Conservation (phyloP, 2,113 vertebrate species). For the Naja naja region DNA sequence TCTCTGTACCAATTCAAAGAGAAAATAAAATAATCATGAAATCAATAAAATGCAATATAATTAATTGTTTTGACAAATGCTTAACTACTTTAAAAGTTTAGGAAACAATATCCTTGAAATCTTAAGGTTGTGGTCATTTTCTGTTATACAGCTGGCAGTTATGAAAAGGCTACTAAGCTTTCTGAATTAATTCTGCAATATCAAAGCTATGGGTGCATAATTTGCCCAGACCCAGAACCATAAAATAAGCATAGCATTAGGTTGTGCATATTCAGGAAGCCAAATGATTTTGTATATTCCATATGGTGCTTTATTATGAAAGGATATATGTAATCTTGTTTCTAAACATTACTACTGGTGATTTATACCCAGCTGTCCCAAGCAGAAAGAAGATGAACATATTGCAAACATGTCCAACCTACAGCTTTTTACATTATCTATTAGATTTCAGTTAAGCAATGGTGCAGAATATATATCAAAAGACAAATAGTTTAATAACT, state of each 20-base stretch:
- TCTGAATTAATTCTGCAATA: rapidly evolving
- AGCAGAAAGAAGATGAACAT: background rate
- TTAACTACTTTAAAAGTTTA: background rate
- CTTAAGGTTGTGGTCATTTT: background rate
- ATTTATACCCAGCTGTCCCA: background rate
- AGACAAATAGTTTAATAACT: background rate
- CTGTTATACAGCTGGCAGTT: background rate
- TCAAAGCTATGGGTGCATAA: background rate
- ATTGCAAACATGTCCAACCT: background rate
- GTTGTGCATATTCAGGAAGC: background rate
- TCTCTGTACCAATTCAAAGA: background rate
- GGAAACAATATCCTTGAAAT: conserved; percentile 26
- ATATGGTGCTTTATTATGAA: conserved; percentile 1
- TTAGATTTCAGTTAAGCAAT: background rate
- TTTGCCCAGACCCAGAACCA: background rate
- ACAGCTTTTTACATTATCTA: background rate
- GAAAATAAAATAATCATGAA: background rate
- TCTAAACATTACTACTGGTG: background rate
- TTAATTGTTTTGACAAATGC: conserved; percentile 7
- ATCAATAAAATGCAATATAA: background rate
- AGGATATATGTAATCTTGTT: background rate
- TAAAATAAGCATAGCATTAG: background rate
- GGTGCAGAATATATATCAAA: background rate
- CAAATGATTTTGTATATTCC: background rate
- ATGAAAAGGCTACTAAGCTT: background rate